Percentiles rank a stretch among this genome's conserved stretches.
These are phyloP conservation scores for Eucera pruinosa DNA, from an alignment of 2,888 invertebrate genomes.

Conservation along the genomic window DNA sequence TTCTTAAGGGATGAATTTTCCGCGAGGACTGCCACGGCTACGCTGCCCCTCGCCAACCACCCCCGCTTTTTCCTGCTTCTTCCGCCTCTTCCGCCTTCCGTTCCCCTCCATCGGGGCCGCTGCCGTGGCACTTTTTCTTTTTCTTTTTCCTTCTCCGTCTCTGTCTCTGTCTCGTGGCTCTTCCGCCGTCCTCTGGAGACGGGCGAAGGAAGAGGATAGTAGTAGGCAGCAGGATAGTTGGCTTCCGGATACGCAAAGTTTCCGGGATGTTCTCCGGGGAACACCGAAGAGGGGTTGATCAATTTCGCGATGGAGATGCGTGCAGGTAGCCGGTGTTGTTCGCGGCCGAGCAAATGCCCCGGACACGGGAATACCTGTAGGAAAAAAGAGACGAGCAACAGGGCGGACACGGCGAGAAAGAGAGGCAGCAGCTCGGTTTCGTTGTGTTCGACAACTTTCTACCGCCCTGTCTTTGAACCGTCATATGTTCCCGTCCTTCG, in stretches of 20 bases:
- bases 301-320: conserved; percentile 68
- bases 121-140: conserved; percentile 4
- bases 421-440: conserved; percentile 14
- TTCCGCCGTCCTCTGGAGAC: conserved; percentile 15
- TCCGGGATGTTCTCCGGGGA: conserved; percentile 60
- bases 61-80: conserved; percentile 43
- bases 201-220: conserved; percentile 21
- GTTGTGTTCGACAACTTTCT: conserved; percentile 29
- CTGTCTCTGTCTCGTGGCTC: neutral
- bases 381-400: neutral
- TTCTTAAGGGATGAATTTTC: conserved; percentile 78
- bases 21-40: conserved; percentile 62
- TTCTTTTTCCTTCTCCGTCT: neutral
- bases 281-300: conserved; percentile 57
- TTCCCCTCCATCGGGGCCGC: neutral
- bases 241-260: conserved; percentile 65
- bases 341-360: conserved; percentile 46
- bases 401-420: conserved; percentile 14
- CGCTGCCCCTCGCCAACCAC: conserved; percentile 35
- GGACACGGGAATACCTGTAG: conserved; percentile 38
- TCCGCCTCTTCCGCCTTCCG: neutral
- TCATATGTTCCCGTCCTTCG: no score
- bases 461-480: conserved; percentile 28
- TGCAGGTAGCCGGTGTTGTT: conserved; percentile 45
- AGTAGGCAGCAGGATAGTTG: conserved; percentile 22